A percentile compares a stretch with the other conserved stretches of the same genome.
phyloP scores from a whole-genome alignment of 2,888 invertebrate genomes.

The Diadegma fenestrale region DNA sequence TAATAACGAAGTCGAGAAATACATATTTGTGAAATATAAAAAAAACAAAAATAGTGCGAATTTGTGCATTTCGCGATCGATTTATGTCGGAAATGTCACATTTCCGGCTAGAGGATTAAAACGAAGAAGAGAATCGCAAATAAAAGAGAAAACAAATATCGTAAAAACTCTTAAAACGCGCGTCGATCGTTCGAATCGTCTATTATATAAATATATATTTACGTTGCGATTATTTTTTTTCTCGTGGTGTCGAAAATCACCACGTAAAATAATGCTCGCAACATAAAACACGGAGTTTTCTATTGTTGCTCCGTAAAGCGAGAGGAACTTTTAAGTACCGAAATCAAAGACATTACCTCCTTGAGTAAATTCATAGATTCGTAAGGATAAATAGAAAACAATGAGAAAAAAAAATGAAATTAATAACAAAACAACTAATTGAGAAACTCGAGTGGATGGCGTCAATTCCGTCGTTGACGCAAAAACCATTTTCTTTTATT shows the following conservation, averaged over 20 bases:
- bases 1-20: constrained; percentile 35
- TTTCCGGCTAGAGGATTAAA: constrained; percentile 38
- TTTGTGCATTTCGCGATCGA: constrained; percentile 35
- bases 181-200: constrained; percentile 55
- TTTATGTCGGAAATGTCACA: constrained; percentile 8
- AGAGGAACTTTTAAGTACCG: constrained; percentile 63
- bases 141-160: constrained; percentile 6
- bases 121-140: constrained; percentile 33
- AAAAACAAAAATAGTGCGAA: constrained; percentile 49
- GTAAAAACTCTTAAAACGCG: constrained; percentile 22
- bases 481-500: constrained; percentile 33
- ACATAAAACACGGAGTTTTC: constrained; percentile 43
- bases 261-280: constrained; percentile 29
- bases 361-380: constrained; percentile 65
- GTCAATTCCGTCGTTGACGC: constrained; percentile 41
- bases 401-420: constrained; percentile 32
- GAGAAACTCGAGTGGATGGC: constrained; percentile 25
- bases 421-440: constrained; percentile 30
- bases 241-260: neutral
- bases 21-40: constrained; percentile 26
- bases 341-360: constrained; percentile 69
- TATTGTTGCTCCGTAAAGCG: constrained; percentile 51
- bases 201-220: constrained; percentile 24
- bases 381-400: constrained; percentile 64
- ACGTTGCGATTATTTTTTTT: constrained; percentile 36